Evolutionary conservation across 2,797 vertebrate genomes (phyloP).

Genomic region (Aeoliscus strigatus): DNA sequence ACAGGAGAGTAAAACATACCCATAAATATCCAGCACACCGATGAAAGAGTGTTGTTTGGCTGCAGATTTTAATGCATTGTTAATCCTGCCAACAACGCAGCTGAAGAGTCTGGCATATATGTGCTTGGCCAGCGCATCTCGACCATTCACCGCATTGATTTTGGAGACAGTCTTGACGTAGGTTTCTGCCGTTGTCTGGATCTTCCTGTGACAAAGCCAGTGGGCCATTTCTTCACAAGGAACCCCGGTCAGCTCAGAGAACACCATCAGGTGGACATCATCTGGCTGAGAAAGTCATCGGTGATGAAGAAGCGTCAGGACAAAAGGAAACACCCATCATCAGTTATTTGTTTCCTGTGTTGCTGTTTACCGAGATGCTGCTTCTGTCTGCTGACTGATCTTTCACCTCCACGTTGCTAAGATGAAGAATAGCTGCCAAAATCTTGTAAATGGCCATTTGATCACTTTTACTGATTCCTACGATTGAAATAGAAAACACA

Average conservation of each 20-base stretch:
- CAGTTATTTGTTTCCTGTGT: too few relatives aligned
- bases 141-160: conserved; percentile 89
- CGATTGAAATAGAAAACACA: conserved; percentile 27
- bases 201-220: conserved; percentile 96
- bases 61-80: conserved; percentile 86
- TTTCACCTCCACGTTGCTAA: conserved; percentile 91
- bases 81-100: conserved; percentile 97
- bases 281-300: conserved; percentile 80
- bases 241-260: conserved; percentile 93
- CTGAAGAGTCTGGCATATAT: conserved; percentile 96
- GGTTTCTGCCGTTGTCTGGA: conserved; percentile 91
- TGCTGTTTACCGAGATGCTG: conserved; percentile 80
- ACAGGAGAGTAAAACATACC: too few relatives aligned
- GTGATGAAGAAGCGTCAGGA: not conserved
- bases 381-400: conserved; percentile 93
- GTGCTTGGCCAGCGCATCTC: conserved; percentile 93
- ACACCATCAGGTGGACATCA: conserved; percentile 84
- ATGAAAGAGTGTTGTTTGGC: conserved; percentile 96
- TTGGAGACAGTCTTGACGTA: conserved; percentile 93
- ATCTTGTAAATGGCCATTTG: conserved; percentile 96
- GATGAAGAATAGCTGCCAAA: conserved; percentile 92
- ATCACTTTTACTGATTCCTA: conserved; percentile 91
- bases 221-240: conserved; percentile 95
- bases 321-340: too few relatives aligned
- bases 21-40: conserved; percentile 96